Conservation (phyloP, 2,113 vertebrate genomes). For the Lonchura striata region DNA sequence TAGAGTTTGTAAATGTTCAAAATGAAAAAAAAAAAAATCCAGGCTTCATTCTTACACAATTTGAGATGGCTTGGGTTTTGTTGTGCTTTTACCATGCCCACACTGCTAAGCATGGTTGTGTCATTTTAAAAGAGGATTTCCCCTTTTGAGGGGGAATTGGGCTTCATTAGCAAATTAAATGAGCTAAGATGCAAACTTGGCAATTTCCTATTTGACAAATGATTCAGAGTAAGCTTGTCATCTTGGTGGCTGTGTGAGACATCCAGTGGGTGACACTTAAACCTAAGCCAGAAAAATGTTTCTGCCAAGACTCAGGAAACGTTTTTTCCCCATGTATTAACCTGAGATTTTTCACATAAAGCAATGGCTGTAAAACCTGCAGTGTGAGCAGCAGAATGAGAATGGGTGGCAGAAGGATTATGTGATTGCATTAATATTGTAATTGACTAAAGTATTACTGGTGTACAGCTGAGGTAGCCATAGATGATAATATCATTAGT, state of each 20-base stretch:
- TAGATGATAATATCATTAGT: neutral
- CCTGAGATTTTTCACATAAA: slow-evolving; percentile 9
- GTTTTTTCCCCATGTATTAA: neutral
- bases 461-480: neutral
- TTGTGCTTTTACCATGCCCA: neutral
- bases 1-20: neutral
- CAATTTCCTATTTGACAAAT: neutral
- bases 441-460: neutral
- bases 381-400: neutral
- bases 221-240: neutral
- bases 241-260: neutral
- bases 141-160: neutral
- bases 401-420: neutral
- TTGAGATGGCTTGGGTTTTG: neutral
- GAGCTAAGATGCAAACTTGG: neutral
- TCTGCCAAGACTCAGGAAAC: neutral
- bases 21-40: neutral
- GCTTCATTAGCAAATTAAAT: slow-evolving; percentile 40
- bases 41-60: neutral
- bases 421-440: neutral
- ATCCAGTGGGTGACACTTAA: neutral
- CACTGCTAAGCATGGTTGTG: neutral
- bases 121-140: neutral
- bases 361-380: slow-evolving; percentile 13
- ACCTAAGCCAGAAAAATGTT: neutral